phyloP scores from a whole-genome alignment of 2,888 invertebrate genomes.

The Fissipunctia ypsillon region DNA sequence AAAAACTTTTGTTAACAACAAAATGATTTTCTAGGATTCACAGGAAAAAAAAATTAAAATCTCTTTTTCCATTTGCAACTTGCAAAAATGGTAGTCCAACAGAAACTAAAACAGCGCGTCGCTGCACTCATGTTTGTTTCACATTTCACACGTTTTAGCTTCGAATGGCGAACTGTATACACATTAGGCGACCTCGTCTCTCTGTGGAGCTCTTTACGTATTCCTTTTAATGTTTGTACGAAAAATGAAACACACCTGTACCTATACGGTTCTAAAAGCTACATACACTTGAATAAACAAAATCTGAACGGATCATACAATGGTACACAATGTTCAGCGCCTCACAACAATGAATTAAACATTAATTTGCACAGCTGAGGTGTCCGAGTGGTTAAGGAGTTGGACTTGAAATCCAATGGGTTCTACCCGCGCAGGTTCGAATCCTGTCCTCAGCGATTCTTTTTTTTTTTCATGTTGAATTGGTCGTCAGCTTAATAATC shows the following conservation, averaged over 20 bases:
- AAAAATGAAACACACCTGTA: conserved; percentile 27
- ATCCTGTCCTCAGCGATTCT: conserved; percentile 86
- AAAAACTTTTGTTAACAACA: neutral
- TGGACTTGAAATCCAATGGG: conserved; percentile 91
- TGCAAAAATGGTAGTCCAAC: conserved; percentile 35
- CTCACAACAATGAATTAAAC: conserved; percentile 18
- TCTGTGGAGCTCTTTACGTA: conserved; percentile 32
- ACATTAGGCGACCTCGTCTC: conserved; percentile 50
- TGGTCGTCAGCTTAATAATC: conserved; percentile 74
- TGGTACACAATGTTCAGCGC: neutral
- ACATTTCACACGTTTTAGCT: conserved; percentile 63
- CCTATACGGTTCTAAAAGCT: conserved; percentile 3
- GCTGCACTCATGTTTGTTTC: conserved; percentile 61
- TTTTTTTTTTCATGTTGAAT: conserved; percentile 83
- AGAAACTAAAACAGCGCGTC: conserved; percentile 22
- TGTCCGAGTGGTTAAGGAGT: conserved; percentile 91
- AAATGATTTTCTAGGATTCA: neutral
- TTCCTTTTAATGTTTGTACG: conserved; percentile 44
- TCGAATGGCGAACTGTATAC: conserved; percentile 58
- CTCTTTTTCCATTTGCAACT: neutral
- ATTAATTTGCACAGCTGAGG: conserved; percentile 80
- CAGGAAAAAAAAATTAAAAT: neutral
- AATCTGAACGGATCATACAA: neutral
- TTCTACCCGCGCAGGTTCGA: conserved; percentile 91
- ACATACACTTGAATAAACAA: conserved; percentile 38